Evolutionary conservation across 2,888 invertebrate species (phyloP).

Genomic region (Dioctria linearis): DNA sequence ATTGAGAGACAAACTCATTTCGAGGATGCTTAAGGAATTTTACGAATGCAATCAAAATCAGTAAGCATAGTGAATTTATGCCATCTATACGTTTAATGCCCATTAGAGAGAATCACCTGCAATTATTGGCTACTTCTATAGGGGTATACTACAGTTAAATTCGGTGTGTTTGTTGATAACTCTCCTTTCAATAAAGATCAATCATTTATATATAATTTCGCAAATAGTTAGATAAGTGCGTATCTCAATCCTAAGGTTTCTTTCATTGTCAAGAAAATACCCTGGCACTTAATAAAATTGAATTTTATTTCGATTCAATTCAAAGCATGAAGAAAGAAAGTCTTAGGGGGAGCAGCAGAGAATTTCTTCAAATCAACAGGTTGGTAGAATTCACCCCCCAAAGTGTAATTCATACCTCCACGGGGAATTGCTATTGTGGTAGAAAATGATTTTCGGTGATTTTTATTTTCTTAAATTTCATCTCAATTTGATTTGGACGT

Average conservation of each 20-base stretch:
- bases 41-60: neutral
- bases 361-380: conserved; percentile 48
- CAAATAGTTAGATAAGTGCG: no score
- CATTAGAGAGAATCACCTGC: neutral
- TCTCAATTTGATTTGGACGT: neutral
- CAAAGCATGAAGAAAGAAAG: neutral
- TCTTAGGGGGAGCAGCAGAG: neutral
- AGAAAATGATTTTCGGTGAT: conserved; percentile 35
- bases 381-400: neutral
- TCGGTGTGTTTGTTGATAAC: neutral
- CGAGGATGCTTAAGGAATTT: neutral
- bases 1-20: neutral
- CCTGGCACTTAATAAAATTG: conserved; percentile 52
- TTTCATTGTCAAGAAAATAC: conserved; percentile 22
- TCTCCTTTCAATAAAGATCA: neutral
- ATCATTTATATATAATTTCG: neutral
- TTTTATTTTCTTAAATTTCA: conserved; percentile 16
- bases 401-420: conserved; percentile 50
- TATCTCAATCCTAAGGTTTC: neutral
- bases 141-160: neutral
- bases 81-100: neutral
- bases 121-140: neutral
- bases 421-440: conserved; percentile 34
- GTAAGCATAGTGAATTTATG: neutral
- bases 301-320: conserved; percentile 46